Evolutionary conservation across 2,797 vertebrate genomes (phyloP).

Genomic region (Protosalanx chinensis): DNA sequence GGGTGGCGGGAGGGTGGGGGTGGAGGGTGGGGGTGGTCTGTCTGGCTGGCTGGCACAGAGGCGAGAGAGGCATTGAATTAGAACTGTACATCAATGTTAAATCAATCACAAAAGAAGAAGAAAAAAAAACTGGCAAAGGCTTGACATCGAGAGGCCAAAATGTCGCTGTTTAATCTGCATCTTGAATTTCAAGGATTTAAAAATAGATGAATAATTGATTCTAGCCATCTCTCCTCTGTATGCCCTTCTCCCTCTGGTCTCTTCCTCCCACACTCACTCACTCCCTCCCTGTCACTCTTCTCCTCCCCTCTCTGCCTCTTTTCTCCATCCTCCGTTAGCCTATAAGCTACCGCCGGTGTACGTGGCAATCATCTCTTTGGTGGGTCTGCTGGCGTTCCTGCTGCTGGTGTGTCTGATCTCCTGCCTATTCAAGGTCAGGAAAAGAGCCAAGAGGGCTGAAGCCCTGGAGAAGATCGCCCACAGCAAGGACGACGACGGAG

Average conservation of each 20-base stretch:
- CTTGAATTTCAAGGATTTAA: neutral
- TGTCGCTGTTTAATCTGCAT: neutral
- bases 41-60: no score
- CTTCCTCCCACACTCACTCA: neutral
- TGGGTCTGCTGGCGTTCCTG: constrained; percentile 73
- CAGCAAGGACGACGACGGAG: constrained; percentile 75
- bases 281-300: neutral
- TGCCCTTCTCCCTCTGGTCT: neutral
- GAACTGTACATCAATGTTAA: neutral
- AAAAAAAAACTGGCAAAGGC: no score
- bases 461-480: constrained; percentile 74
- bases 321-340: constrained; percentile 47
- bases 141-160: no score
- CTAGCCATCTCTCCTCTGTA: neutral
- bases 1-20: no score
- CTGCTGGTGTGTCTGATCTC: constrained; percentile 77
- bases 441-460: constrained; percentile 70
- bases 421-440: constrained; percentile 76
- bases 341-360: constrained; percentile 70
- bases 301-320: constrained; percentile 14
- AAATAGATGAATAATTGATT: constrained; percentile 2
- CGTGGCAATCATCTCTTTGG: constrained; percentile 73
- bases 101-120: neutral
- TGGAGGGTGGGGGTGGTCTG: no score
- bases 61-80: no score